Conservation (phyloP, 2,113 vertebrate species). For the Mesitornis unicolor region DNA sequence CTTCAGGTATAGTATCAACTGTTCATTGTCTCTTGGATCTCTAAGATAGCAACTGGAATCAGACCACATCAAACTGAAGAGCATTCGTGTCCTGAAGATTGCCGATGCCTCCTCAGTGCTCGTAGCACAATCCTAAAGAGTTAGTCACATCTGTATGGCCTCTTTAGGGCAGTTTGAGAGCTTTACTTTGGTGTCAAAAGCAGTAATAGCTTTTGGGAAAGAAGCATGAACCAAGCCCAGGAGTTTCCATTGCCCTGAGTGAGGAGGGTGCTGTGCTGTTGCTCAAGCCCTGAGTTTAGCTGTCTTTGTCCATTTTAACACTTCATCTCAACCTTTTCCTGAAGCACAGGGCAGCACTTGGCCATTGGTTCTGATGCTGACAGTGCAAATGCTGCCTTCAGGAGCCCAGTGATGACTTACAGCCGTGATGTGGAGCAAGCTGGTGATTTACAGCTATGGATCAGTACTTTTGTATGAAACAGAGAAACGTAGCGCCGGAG, state of each 20-base stretch:
- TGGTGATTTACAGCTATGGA: background rate
- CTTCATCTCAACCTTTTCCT: background rate
- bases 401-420: background rate
- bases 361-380: background rate
- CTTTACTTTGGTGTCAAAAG: background rate
- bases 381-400: background rate
- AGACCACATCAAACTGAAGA: accelerated
- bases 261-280: background rate
- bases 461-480: background rate
- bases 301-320: background rate
- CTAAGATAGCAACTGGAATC: background rate
- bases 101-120: background rate
- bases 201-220: background rate
- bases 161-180: background rate
- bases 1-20: accelerated
- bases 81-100: background rate
- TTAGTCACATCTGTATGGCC: no score
- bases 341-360: background rate
- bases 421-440: background rate
- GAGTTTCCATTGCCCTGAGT: background rate
- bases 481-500: background rate
- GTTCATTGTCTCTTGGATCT: background rate
- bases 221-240: no score
- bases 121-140: background rate
- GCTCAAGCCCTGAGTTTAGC: background rate